Percentiles rank a stretch among this genome's conserved stretches.
These are phyloP conservation scores for Periophthalmodon schlosseri DNA, from an alignment of 2,113 vertebrate genomes.

Conservation along the genomic window DNA sequence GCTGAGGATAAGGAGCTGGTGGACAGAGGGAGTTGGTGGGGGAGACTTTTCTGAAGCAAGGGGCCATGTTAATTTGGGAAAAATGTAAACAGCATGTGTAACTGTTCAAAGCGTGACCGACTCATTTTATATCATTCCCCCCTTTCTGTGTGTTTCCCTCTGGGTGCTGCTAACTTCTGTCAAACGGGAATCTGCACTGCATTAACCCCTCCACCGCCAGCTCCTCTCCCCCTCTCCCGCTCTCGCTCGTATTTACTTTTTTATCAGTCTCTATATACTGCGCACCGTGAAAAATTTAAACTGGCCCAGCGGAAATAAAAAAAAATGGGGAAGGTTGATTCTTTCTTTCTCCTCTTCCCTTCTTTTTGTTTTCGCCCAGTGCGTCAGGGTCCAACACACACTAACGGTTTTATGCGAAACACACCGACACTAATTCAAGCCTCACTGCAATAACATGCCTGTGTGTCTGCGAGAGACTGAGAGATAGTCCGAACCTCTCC, in stretches of 20 bases:
- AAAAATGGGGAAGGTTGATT: conserved; percentile 54
- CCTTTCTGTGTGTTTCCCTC: conserved; percentile 65
- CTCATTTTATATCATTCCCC: conserved; percentile 84
- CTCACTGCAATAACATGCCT: conserved; percentile 44
- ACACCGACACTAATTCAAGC: conserved; percentile 63
- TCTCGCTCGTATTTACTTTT: conserved; percentile 47
- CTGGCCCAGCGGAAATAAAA: conserved; percentile 55
- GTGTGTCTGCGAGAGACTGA: conserved; percentile 8
- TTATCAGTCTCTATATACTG: conserved; percentile 54
- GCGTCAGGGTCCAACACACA: conserved; percentile 47
- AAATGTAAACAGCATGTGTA: conserved; percentile 89
- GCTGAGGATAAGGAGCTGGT: conserved; percentile 54
- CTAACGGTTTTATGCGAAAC: conserved; percentile 65
- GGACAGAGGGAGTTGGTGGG: conserved; percentile 47
- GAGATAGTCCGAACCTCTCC: conserved; percentile 12
- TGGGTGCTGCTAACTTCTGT: conserved; percentile 76
- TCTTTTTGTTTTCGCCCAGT: conserved; percentile 39
- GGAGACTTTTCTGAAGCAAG: conserved; percentile 75
- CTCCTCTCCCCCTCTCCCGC: conserved; percentile 43
- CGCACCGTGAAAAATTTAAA: conserved; percentile 59
- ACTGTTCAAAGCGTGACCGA: conserved; percentile 86
- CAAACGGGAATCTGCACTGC: conserved; percentile 76
- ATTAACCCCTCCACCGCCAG: conserved; percentile 76
- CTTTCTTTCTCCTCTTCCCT: conserved; percentile 26
- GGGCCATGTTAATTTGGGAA: conserved; percentile 87